Evolutionary conservation across 1,140 invertebrate genomes (phyloP).

Genomic region (Pogonomyrmex barbatus): DNA sequence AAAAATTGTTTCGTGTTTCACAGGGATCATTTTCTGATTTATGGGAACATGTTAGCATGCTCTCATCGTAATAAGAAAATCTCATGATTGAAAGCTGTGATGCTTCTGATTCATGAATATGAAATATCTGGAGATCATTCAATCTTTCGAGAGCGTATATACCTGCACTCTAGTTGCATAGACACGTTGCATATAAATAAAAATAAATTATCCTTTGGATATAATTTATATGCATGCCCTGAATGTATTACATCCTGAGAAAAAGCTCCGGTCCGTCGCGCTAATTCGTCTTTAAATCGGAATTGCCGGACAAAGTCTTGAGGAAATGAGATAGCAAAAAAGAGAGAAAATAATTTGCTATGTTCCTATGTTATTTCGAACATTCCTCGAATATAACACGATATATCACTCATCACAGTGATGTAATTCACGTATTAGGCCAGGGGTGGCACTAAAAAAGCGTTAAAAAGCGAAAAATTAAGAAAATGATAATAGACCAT

Average conservation of each 20-base stretch:
- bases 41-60: neutral
- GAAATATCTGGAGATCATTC: neutral
- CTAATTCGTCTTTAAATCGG: slow-evolving; percentile 21
- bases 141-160: neutral
- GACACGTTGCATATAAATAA: neutral
- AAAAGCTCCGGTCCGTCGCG: neutral
- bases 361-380: slow-evolving; percentile 4
- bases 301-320: neutral
- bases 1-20: neutral
- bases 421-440: slow-evolving; percentile 37
- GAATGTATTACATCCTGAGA: neutral
- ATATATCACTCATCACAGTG: slow-evolving; percentile 21
- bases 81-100: neutral
- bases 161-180: neutral
- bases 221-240: neutral
- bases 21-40: neutral
- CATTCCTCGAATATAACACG: slow-evolving; percentile 17
- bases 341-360: neutral
- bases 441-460: neutral
- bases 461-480: too few species aligned
- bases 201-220: slow-evolving; percentile 1
- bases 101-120: neutral
- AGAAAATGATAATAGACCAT: too few species aligned
- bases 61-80: neutral
- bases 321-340: neutral